Base-by-base conservation (phyloP, 2,797 vertebrate genomes). In the Sebastes elongatus region DNA sequence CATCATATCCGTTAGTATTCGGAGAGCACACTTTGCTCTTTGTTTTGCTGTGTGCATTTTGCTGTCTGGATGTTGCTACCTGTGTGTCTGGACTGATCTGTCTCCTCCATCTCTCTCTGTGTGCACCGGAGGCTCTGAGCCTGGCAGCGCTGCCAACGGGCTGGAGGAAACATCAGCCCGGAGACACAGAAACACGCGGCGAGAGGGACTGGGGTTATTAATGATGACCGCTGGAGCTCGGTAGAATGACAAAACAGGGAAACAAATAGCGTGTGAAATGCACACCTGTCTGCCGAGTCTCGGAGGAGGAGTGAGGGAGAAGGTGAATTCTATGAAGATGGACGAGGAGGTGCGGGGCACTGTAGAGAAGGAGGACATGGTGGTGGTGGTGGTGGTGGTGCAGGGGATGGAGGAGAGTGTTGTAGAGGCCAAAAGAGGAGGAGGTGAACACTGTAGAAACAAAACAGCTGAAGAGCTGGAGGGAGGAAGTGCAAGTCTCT, bases 201-300 rank as follows among this genome's bases (percentile, higher is more conserved):
- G 22, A 81, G 74, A 80, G 83, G 61, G 82, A 80, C 76, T 20
- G 49, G 65, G 87, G 86, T 93, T 92, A 93, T 94, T 94, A 93
- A 93, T 86, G 89, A 92, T 84, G 89, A 92, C 89, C 82, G 76
- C 80, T 81, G 77, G 78, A 87, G 84, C 80, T 88, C 46, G 56
- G 71, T 80, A 82, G 86, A 90, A 87, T 92, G 90, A 88, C 89
- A 93, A 90, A 91, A 92, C 83, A 85, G 84, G 78, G 81, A 76
- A 92, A 90, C 89, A 92, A 94, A 92, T 86, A 89, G 85, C 9
- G 82, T 93, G 89, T 92, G 89, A 92, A 92, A 91, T 83, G 81
- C 83, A 83, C 90, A 93, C 87, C 89, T 91, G 89, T 89, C 83
- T 72, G 77, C 83, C 62, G 52, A 69, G 77, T 80, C 85, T 73